Evolutionary conservation across 2,888 invertebrate species (phyloP), one percentile per base, ranked within the genome.

Genomic region (Anaspis maculata): DNA sequence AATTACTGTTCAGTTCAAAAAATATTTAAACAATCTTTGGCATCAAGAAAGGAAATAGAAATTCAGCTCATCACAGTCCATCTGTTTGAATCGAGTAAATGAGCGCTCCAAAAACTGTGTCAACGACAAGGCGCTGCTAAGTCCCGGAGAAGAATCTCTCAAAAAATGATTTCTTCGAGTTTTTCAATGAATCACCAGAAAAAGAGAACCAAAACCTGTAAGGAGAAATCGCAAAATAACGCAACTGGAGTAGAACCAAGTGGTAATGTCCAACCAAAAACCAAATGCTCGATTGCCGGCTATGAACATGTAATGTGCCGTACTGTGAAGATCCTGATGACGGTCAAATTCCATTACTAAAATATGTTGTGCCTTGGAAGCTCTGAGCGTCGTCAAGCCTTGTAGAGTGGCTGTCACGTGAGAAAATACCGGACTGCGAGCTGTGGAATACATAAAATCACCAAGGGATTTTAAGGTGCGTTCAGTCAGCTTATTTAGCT

Each of bases 301-400:
- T 6, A 46, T 67, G 51, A 77, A 78, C 39, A 79, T 66, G 52
- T 71, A 79, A 79, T 80, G 84, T 1, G 84, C 75, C 1, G 83
- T 76, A 0, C 81, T 77, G 52, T 86, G 83, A 1, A 70, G 51
- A 50, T 76, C 74, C 48, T 74, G 72, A 44, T 72, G 71, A n/a
- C 64, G 62, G 48, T 77, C 74, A 48, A 78, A 78, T 45, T 77
- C 74, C 14, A 56, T 57, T 15, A 70, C 68, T 30, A 84, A 70
- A 3, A 72, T 68, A n/a, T 69, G 62, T 57, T 79, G 73, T 0
- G 77, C 78, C 33, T 71, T 67, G 46, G 79, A 77, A 1, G 83
- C 79, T 44, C 85, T 68, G 12, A 87, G 80, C 0, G 83, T 83
- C n/a, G 78, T 71, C 1, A 87, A 61, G 1, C 86, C 86, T 59